Base-by-base conservation (phyloP, 2,888 invertebrate genomes). In the Lobophora halterata region DNA sequence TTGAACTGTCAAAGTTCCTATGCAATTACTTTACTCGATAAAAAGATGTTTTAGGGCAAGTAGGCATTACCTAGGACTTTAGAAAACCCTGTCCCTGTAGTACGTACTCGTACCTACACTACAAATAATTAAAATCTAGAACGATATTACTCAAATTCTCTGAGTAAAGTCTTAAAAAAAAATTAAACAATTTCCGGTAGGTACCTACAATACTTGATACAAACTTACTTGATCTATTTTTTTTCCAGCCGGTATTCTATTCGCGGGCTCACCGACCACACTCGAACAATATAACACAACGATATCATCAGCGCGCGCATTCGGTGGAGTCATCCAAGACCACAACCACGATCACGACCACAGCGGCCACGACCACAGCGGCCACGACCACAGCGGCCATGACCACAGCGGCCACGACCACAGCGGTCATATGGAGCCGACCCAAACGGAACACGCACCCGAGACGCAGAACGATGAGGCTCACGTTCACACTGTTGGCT, bases 181-280 rank as follows among this genome's bases (percentile, higher is more conserved):
- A n/a, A n/a, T n/a, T n/a, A n/a, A n/a, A n/a, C n/a, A n/a, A n/a
- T n/a, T n/a, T n/a, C n/a, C n/a, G n/a, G n/a, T n/a, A n/a, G n/a
- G n/a, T n/a, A n/a, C n/a, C n/a, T n/a, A n/a, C n/a, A n/a, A n/a
- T n/a, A n/a, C n/a, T n/a, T n/a, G n/a, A n/a, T n/a, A n/a, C n/a
- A n/a, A n/a, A n/a, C n/a, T n/a, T n/a, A n/a, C n/a, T n/a, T n/a
- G n/a, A 27, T 14, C 25, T 20, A 31, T 44, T 32, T 26, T 41
- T 21, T 28, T 88, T 88, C 19, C 76, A 93, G 94, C 92, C 59
- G 93, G 93, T 27, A 87, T 93, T 28, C 90, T 93, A 50, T 90
- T 92, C 58, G 83, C 89, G 13, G 91, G 89, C 75, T 90, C 91
- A 40, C 91, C 91, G 24, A 89, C 91, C 19, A 86, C 89, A 1